Percentiles rank a stretch among this genome's conserved stretches.
Evolutionary conservation across 2,888 invertebrate genomes (phyloP).

Genomic region (Agonopterix alstromeriana): DNA sequence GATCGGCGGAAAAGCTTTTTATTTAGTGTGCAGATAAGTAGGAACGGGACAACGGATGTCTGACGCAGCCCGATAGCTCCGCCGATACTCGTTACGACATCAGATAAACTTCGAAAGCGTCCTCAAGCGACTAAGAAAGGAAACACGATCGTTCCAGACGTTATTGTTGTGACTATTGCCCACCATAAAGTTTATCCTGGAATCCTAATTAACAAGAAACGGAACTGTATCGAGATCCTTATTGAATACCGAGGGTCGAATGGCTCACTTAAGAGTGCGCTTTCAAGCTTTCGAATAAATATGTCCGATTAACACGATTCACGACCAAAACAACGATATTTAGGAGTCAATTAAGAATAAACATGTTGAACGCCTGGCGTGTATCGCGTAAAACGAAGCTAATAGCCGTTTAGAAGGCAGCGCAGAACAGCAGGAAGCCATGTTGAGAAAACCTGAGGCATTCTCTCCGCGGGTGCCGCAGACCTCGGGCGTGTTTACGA

Average conservation of each 20-base stretch:
- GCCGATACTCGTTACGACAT: conserved; percentile 51
- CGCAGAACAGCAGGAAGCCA: conserved; percentile 63
- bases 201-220: conserved; percentile 57
- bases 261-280: conserved; percentile 39
- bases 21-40: conserved; percentile 48
- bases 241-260: conserved; percentile 26
- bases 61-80: conserved; percentile 42
- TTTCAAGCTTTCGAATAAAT: conserved; percentile 52
- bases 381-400: conserved; percentile 60
- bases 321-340: conserved; percentile 65
- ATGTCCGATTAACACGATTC: conserved; percentile 60
- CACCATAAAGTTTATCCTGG: conserved; percentile 44
- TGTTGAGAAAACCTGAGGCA: conserved; percentile 39
- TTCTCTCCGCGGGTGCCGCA: conserved; percentile 36
- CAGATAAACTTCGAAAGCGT: conserved; percentile 49
- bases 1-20: conserved; percentile 39
- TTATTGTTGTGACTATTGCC: conserved; percentile 58
- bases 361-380: conserved; percentile 51
- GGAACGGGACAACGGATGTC: conserved; percentile 41
- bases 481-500: conserved; percentile 43
- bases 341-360: conserved; percentile 67
- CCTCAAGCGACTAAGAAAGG: conserved; percentile 43
- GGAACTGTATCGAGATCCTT: conserved; percentile 37
- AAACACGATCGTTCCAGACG: conserved; percentile 39
- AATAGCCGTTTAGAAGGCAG: conserved; percentile 59